Evolutionary conservation across 2,888 invertebrate species (phyloP).

Genomic region (Stictocephala bisonia): DNA sequence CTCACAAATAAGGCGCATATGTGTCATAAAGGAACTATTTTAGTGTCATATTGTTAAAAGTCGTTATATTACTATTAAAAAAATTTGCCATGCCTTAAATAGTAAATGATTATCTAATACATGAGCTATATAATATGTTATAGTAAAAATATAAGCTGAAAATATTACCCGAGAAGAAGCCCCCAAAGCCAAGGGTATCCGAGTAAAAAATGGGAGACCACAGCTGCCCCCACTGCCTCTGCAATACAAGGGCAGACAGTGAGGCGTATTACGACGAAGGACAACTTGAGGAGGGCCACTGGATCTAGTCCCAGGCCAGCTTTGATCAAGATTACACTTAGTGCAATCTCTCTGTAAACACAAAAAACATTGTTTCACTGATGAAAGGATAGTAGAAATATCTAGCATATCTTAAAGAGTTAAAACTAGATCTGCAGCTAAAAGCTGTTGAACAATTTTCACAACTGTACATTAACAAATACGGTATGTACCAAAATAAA

Average conservation of each 20-base stretch:
- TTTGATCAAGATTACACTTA: conserved; percentile 67
- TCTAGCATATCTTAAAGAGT: background rate
- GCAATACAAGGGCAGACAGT: conserved; percentile 67
- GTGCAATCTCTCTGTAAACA: conserved; percentile 67
- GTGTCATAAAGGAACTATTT: too few species aligned
- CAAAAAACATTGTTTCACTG: conserved; percentile 36
- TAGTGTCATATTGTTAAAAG: too few species aligned
- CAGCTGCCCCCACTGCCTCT: conserved; percentile 64
- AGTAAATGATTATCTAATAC: too few species aligned
- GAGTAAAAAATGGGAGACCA: conserved; percentile 63
- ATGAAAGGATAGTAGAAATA: background rate
- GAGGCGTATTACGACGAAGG: conserved; percentile 64
- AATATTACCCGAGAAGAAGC: conserved; percentile 60
- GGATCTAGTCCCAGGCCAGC: conserved; percentile 70
- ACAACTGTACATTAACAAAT: too few species aligned
- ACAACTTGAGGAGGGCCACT: conserved; percentile 65
- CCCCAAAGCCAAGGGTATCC: conserved; percentile 68
- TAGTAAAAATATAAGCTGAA: too few species aligned
- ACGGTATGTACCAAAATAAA: too few species aligned
- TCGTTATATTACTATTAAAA: too few species aligned
- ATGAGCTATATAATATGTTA: too few species aligned
- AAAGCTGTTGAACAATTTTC: too few species aligned
- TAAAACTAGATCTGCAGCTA: too few species aligned
- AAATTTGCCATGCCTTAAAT: too few species aligned
- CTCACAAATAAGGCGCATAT: too few species aligned